Evolutionary conservation across 2,888 invertebrate species (phyloP), one percentile per base, ranked within the genome.

Genomic region (Lapara coniferarum): DNA sequence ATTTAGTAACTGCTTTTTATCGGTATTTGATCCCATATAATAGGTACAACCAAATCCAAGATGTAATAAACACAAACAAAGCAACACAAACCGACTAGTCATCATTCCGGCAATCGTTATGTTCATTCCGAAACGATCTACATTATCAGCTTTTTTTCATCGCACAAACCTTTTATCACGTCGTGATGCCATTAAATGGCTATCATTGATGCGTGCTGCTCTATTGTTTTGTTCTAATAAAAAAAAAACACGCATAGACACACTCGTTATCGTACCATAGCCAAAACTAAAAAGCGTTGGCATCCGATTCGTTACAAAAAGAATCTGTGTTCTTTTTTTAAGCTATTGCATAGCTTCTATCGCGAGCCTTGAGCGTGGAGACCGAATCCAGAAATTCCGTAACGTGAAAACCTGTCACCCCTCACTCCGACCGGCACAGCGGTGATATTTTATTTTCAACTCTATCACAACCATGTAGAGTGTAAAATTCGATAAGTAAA

Each of bases 131-230:
- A 77, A 81, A 70, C 78, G 81, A 81, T 85, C 82, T 78, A 81
- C 74, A 81, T 84, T 79, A 77, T 77, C 74, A 75, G 75, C 81
- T 80, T 82, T 81, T 82, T 73, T 72, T 71, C 69, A 55, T 19
- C 55, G 55, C 67, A 49, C 49, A 69, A 68, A 68, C 71, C 73
- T 80, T 79, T 82, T 80, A 77, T 78, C 72, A 66, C 66, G 70
- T 79, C 81, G 78, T 80, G 82, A 83, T 83, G 75, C 85, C 83
- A 87, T 87, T 86, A 87, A 84, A 83, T 82, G 80, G 78, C 81
- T 88, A 88, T 86, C 86, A 87, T 85, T 86, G 85, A 84, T 85
- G 84, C 79, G 79, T 78, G 78, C 77, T 81, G 80, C 81, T 78
- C 80, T 77, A 77, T 74, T 76, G 75, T 78, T 86, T 86, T 83